A percentile compares a stretch with the other conserved stretches of the same genome.
Evolutionary conservation across 23 tunicate genomes (phyloP).

Genomic region (Trididemnum miniatum): DNA sequence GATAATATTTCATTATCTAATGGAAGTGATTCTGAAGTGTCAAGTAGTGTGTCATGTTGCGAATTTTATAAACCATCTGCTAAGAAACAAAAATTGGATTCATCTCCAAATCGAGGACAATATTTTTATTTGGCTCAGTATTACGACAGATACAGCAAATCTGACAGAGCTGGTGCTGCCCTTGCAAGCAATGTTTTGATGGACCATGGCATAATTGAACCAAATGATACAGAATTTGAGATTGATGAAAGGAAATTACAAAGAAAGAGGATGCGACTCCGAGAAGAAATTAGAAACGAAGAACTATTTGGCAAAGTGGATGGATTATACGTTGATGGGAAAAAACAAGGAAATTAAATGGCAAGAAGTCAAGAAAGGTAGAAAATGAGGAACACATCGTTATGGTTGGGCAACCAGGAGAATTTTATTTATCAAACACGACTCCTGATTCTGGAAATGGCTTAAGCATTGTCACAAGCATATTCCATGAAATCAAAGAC

Average conservation of each 20-base stretch:
- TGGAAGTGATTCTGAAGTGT: no score
- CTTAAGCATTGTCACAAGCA: background rate
- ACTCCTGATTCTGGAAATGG: conserved; percentile 22
- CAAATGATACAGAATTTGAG: background rate
- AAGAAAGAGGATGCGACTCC: conserved; percentile 20
- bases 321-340: conserved; percentile 17
- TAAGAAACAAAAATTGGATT: no score
- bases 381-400: no score
- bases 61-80: no score
- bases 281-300: background rate
- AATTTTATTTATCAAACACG: conserved; percentile 17
- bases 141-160: no score
- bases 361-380: no score
- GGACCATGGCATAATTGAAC: conserved; percentile 3
- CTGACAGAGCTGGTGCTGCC: no score
- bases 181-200: conserved; percentile 28
- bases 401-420: conserved; percentile 28
- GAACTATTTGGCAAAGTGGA: background rate
- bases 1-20: no score
- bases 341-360: background rate
- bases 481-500: background rate
- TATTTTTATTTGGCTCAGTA: background rate
- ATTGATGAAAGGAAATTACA: conserved; percentile 16
- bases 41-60: no score
- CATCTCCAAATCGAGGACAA: background rate